These are phyloP conservation scores for Halocynthia aurantium DNA, from an alignment of 23 tunicate genomes.

Conservation along the genomic window DNA sequence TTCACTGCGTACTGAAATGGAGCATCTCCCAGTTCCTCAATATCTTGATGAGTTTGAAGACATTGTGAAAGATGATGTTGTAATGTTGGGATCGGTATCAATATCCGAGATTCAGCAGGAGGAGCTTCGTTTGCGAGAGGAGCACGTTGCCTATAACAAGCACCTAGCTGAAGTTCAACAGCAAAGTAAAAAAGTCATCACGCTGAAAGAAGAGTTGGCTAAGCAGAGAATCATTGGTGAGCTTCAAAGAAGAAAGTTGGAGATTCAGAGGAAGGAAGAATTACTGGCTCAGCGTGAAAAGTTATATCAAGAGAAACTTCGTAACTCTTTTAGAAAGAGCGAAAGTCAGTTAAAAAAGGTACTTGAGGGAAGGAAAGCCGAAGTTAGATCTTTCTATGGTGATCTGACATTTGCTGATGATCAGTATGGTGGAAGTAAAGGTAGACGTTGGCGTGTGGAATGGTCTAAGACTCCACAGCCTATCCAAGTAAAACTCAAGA, in stretches of 20 bases:
- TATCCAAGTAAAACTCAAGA: slow-evolving; percentile 74
- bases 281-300: slow-evolving; percentile 35
- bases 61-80: slow-evolving; percentile 55
- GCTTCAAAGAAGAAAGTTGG: slow-evolving; percentile 40
- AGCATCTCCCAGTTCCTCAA: slow-evolving; percentile 25
- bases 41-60: slow-evolving; percentile 88
- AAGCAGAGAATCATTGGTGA: slow-evolving; percentile 49
- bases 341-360: slow-evolving; percentile 69
- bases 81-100: slow-evolving; percentile 66
- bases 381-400: slow-evolving; percentile 87
- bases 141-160: slow-evolving; percentile 23
- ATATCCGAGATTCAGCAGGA: slow-evolving; percentile 42
- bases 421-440: slow-evolving; percentile 95
- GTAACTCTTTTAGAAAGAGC: slow-evolving; percentile 72
- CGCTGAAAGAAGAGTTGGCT: slow-evolving; percentile 48
- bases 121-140: slow-evolving; percentile 55
- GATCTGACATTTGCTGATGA: slow-evolving; percentile 73
- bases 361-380: slow-evolving; percentile 75
- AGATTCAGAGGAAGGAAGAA: slow-evolving; percentile 44
- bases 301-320: slow-evolving; percentile 50
- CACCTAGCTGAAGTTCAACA: slow-evolving; percentile 30
- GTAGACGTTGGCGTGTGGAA: slow-evolving; percentile 77
- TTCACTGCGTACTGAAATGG: slow-evolving; percentile 50
- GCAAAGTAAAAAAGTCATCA: slow-evolving; percentile 41
- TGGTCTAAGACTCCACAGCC: slow-evolving; percentile 99